Base-by-base conservation (phyloP, 2,888 invertebrate species). In the Heteropelma amictum region DNA sequence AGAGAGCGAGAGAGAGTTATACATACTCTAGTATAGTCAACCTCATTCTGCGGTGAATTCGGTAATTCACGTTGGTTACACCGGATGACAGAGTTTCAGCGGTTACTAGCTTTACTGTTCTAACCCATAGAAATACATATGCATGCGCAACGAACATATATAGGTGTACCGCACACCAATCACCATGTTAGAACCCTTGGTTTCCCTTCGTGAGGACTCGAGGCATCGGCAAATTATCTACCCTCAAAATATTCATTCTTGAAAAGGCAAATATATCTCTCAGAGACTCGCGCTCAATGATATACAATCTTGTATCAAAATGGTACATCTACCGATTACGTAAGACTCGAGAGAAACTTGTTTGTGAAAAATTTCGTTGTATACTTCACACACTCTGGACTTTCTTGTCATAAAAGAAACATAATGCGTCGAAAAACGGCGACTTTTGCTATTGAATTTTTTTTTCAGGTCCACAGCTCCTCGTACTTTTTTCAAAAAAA, bases 61-160 rank as follows among this genome's bases (percentile, higher is more conserved):
- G 54, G 61, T 73, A 73, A 73, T 73, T 73, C 68, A 53, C 21
- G 45, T 63, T 68, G 63, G 68, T 68, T 68, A 73, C 40, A 73
- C 56, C 68, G 72, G 61, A 73, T 68, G 68, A 68, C 56, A 56
- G 72, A 73, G 68, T 73, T 73, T 68, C 68, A n/a, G 49, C 51
- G 68, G 45, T 64, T 64, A 47, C 51, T 49, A 33, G 38, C 30
- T 35, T n/a, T n/a, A n/a, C 42, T 3, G 1, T 6, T 2, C 30
- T 2, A 30, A 6, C 30, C 30, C 10, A 10, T 30, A 30, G 6
- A 30, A 6, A 30, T 2, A 3, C 12, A 12, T 14, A 21, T 6
- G 10, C 47, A 7, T 47, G 5, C 40, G 33, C 23, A 14, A 10
- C 17, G n/a, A 51, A 49, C 38, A 26, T 30, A 38, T 6, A 38